phyloP scores from a whole-genome alignment of 2,888 invertebrate genomes.

The Endomychus coccineus region DNA sequence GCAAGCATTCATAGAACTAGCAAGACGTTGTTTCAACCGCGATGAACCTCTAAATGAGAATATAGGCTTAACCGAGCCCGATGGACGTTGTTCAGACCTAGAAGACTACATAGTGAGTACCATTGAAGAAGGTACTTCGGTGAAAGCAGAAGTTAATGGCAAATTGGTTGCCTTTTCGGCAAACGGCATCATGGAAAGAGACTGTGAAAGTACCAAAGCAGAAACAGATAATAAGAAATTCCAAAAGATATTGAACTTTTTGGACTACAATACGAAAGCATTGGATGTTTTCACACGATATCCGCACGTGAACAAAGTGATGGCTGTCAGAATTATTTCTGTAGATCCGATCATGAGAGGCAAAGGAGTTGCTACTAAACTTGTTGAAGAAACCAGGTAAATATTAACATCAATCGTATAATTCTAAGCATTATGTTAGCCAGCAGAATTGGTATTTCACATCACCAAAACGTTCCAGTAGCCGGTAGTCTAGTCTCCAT shows the following conservation, averaged over 20 bases:
- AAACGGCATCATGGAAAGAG: slow-evolving; percentile 34
- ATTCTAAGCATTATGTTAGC: not conserved
- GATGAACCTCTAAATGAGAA: slow-evolving; percentile 64
- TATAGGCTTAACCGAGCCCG: slow-evolving; percentile 54
- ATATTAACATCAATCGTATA: too few species aligned
- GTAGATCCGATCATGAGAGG: slow-evolving; percentile 60
- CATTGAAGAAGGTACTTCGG: slow-evolving; percentile 52
- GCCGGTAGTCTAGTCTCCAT: too few species aligned
- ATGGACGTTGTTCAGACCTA: slow-evolving; percentile 54
- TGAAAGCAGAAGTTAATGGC: slow-evolving; percentile 54
- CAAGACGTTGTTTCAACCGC: slow-evolving; percentile 59
- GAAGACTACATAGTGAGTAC: slow-evolving; percentile 55
- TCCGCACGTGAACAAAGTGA: slow-evolving; percentile 47
- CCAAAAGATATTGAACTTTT: slow-evolving; percentile 54
- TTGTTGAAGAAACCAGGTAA: slow-evolving; percentile 58
- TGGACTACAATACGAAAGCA: slow-evolving; percentile 51
- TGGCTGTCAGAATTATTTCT: slow-evolving; percentile 59
- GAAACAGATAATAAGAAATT: slow-evolving; percentile 52
- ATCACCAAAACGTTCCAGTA: too few species aligned
- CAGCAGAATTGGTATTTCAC: too few species aligned
- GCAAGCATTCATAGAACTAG: slow-evolving; percentile 47
- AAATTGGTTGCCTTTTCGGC: slow-evolving; percentile 46
- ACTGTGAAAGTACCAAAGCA: slow-evolving; percentile 35
- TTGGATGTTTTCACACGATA: slow-evolving; percentile 52
- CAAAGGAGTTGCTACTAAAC: slow-evolving; percentile 57